phyloP scores from a whole-genome alignment of 2,888 invertebrate genomes.

The Patella pellucida region DNA sequence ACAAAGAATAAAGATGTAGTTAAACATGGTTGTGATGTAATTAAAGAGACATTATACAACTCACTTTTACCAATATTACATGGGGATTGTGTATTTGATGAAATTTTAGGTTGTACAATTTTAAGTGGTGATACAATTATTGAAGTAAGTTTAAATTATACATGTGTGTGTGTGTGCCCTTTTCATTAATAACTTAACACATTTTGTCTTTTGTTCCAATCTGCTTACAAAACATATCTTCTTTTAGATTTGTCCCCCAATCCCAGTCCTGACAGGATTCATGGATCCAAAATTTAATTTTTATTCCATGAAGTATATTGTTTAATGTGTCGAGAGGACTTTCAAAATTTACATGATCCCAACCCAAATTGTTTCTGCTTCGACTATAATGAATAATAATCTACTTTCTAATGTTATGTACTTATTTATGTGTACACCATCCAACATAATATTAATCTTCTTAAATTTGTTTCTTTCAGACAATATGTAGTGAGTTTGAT shows the following conservation, averaged over 20 bases:
- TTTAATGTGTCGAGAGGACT: too few relatives aligned
- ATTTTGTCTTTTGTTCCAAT: too few relatives aligned
- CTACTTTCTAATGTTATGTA: neutral
- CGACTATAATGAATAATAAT: neutral
- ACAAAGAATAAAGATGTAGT: conserved; percentile 37
- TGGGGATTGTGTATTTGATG: conserved; percentile 56
- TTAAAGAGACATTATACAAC: conserved; percentile 33
- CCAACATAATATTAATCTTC: neutral
- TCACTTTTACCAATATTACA: conserved; percentile 58
- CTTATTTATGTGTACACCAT: neutral
- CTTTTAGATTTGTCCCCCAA: too few relatives aligned
- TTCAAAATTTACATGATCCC: too few relatives aligned
- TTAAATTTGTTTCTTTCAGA: conserved; percentile 36
- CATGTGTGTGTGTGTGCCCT: too few relatives aligned
- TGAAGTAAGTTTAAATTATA: conserved; percentile 38
- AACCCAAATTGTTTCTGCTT: too few relatives aligned
- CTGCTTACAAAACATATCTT: too few relatives aligned
- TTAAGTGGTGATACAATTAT: conserved; percentile 61
- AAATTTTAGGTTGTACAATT: conserved; percentile 43
- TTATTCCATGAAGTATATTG: too few relatives aligned
- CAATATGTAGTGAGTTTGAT: conserved; percentile 38
- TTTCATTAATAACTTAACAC: too few relatives aligned
- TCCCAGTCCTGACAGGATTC: too few relatives aligned
- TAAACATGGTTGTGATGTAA: conserved; percentile 27
- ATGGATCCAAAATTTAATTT: too few relatives aligned